Conservation (phyloP, 2,888 invertebrate species). For the Incurvaria masculella region DNA sequence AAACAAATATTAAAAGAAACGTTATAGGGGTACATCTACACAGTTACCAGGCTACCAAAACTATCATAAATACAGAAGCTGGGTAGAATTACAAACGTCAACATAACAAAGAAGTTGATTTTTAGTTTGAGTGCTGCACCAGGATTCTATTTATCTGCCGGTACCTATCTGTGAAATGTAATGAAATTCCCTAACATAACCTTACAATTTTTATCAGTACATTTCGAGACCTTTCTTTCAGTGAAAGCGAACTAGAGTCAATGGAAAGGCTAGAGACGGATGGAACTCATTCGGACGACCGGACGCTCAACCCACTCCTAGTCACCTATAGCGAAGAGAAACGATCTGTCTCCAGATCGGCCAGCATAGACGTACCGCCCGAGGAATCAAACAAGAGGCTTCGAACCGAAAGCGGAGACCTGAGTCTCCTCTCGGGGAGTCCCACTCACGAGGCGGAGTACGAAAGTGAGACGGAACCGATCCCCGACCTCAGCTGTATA, state of each 20-base stretch:
- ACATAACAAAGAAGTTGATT: too few species aligned
- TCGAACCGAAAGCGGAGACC: constrained; percentile 29
- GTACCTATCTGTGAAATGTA: too few species aligned
- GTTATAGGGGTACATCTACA: too few species aligned
- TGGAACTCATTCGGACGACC: constrained; percentile 24
- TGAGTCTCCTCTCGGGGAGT: constrained; percentile 41
- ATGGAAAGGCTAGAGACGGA: constrained; percentile 53
- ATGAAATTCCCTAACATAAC: too few species aligned
- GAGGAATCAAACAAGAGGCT: background rate
- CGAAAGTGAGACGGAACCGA: constrained; percentile 56
- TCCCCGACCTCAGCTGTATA: constrained; percentile 60
- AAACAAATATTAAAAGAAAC: too few species aligned
- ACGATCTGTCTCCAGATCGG: background rate
- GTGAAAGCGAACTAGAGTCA: constrained; percentile 60
- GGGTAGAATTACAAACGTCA: too few species aligned
- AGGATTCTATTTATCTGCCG: too few species aligned
- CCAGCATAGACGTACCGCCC: background rate
- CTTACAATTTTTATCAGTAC: too few species aligned
- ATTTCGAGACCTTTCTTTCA: too few species aligned
- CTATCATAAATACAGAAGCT: too few species aligned
- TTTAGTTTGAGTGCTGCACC: too few species aligned
- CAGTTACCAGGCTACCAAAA: too few species aligned
- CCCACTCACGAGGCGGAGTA: constrained; percentile 43
- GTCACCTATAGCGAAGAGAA: constrained; percentile 22
- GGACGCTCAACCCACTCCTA: constrained; percentile 32